phyloP scores from a whole-genome alignment of 1,140 invertebrate genomes.

The Neuroterus valhalla region DNA sequence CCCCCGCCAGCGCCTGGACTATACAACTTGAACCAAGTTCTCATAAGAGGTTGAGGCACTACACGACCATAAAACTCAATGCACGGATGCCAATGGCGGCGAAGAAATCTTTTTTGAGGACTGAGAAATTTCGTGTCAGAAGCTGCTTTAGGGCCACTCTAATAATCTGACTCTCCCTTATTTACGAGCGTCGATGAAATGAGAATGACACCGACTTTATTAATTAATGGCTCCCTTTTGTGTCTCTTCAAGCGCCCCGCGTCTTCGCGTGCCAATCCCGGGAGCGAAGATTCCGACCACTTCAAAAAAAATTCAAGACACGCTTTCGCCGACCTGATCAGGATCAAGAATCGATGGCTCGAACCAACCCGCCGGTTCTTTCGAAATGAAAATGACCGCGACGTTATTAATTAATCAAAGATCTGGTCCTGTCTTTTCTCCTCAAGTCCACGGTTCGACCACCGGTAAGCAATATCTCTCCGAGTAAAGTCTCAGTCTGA shows the following conservation, averaged over 20 bases:
- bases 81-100: background rate
- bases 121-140: background rate
- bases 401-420: conserved; percentile 63
- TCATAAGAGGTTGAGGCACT: background rate
- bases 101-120: background rate
- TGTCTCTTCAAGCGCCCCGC: background rate
- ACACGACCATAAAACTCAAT: background rate
- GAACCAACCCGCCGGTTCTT: conserved; percentile 21
- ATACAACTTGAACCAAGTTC: background rate
- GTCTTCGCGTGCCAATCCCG: conserved; percentile 17
- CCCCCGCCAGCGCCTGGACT: too few relatives aligned
- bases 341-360: background rate
- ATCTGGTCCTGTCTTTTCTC: conserved; percentile 30
- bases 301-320: background rate
- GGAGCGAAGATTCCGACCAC: conserved; percentile 6
- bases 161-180: background rate
- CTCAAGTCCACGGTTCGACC: conserved; percentile 12
- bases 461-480: conserved; percentile 51
- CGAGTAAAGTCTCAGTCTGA: conserved; percentile 50
- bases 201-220: conserved; percentile 17
- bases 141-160: background rate
- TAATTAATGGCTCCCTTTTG: conserved; percentile 24
- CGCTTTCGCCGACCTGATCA: background rate
- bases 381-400: conserved; percentile 51
- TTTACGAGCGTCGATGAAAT: conserved; percentile 22